Evolutionary conservation across 2,888 invertebrate species (phyloP), one percentile per base, ranked within the genome.

Genomic region (Stenoptilia bipunctidactyla): DNA sequence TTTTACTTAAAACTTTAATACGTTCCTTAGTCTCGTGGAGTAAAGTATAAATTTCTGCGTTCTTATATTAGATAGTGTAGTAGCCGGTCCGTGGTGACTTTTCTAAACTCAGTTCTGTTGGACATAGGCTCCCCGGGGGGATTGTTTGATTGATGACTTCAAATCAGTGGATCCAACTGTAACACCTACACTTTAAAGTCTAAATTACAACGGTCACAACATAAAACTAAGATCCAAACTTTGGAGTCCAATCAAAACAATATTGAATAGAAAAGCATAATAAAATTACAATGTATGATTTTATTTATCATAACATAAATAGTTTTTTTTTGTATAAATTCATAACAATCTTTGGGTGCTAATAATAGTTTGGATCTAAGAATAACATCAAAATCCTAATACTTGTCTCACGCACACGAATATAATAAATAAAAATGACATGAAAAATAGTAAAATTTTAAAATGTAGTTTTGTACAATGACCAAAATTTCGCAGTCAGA

Each of bases 291-390:
- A 71, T 70, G 66, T 62, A 73, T 75, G 71, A 55, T 73, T 80
- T 80, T 82, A 80, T 79, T 80, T 69, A 69, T 79, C 75, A 77
- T 66, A 83, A 82, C 83, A 82, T 83, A 82, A 82, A 82, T 82
- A 83, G 75, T 74, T 20, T 20, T 20, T 20, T 20, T 68, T 82
- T 80, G 79, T 83, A 82, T 80, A 83, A 80, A 82, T 82, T 79
- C 74, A 80, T 82, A 83, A 82, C 83, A 82, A 82, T 83, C 82
- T 83, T 83, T 83, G 82, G 82, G 79, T 79, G 76, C 75, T 75
- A 73, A 70, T 71, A 69, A 58, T 70, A 61, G 58, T 58, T 57
- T 58, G 55, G 64, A 60, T 69, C 73, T 74, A 68, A 74, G 66
- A 66, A 66, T 70, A 72, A 71, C 62, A 66, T 66, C 52, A 53